Conservation (phyloP, 2,888 invertebrate species). For the Drosophila birchii region DNA sequence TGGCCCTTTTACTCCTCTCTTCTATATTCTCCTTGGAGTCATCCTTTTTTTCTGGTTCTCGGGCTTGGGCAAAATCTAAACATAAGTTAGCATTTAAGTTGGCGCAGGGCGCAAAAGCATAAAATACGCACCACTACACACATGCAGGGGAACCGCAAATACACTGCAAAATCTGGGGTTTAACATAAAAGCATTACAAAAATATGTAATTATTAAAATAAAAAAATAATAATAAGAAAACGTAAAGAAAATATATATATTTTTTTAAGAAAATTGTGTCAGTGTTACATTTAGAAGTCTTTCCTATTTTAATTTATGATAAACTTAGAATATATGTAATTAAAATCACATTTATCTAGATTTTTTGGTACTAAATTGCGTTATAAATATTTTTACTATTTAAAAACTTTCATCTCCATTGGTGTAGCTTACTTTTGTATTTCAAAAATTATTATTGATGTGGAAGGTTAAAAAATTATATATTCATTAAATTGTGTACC, state of each 20-base stretch:
- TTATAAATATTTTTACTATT: neutral
- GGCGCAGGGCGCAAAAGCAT: conserved; percentile 75
- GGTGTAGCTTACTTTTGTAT: neutral
- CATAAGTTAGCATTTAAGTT: conserved; percentile 78
- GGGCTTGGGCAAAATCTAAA: conserved; percentile 68
- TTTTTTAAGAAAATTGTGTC: neutral
- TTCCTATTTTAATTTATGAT: no score
- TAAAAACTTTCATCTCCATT: neutral
- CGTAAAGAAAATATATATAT: neutral
- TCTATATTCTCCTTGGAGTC: neutral
- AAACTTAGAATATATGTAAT: no score
- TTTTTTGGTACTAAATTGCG: neutral
- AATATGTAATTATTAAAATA: neutral
- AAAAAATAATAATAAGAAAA: neutral
- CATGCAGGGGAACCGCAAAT: conserved; percentile 24
- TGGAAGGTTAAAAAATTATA: no score
- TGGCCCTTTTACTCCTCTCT: conserved; percentile 2
- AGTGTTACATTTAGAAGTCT: no score
- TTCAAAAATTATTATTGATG: no score
- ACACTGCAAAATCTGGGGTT: neutral
- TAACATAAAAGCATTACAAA: neutral
- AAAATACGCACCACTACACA: conserved; percentile 70
- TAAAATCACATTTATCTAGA: neutral
- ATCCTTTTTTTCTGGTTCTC: conserved; percentile 44
- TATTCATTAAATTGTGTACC: no score